Evolutionary conservation across 2,113 vertebrate species (phyloP).

Genomic region (Chloropsis cyanopogon): DNA sequence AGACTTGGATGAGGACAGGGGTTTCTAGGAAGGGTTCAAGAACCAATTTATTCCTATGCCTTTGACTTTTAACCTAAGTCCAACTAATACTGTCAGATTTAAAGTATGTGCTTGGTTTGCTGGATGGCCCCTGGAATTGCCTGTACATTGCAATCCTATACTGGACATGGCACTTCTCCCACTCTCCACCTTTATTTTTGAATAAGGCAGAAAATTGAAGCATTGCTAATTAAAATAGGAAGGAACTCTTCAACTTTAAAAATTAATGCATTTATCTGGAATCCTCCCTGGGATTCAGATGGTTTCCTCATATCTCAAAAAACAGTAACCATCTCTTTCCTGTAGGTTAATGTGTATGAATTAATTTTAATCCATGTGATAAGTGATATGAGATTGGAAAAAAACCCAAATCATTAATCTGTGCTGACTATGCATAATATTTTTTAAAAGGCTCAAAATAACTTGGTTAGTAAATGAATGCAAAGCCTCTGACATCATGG

Average conservation of each 20-base stretch:
- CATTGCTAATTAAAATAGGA: background rate
- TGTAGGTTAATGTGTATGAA: background rate
- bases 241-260: background rate
- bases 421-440: background rate
- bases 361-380: background rate
- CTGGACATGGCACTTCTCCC: background rate
- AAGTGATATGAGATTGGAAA: background rate
- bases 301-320: background rate
- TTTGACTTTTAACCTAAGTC: background rate
- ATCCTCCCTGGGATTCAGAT: background rate
- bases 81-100: background rate
- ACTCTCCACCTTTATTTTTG: background rate
- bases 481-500: constrained; percentile 5
- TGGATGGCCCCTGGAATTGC: background rate
- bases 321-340: background rate
- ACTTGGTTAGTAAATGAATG: constrained; percentile 1
- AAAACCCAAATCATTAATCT: background rate
- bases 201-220: background rate
- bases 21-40: background rate
- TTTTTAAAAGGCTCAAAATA: background rate
- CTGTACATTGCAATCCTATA: background rate
- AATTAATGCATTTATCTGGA: background rate
- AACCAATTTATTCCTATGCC: background rate
- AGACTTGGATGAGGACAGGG: background rate
- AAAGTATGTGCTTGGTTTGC: background rate